phyloP scores from a whole-genome alignment of 2,888 invertebrate genomes.

The Phortica okadai region DNA sequence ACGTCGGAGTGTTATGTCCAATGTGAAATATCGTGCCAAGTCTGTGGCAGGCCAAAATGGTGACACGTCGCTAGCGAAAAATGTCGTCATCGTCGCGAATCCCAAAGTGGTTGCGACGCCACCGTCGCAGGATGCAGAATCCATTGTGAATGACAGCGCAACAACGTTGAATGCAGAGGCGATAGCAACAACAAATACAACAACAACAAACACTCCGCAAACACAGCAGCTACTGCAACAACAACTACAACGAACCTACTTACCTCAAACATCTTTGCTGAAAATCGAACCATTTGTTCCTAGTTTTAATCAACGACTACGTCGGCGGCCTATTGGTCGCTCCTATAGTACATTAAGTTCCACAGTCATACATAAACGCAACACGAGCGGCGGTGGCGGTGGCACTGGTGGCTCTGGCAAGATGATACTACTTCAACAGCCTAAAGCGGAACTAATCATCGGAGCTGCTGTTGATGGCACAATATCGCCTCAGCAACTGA shows the following conservation, averaged over 20 bases:
- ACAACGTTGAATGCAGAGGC: constrained; percentile 39
- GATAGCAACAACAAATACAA: constrained; percentile 40
- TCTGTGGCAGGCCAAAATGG: constrained; percentile 64
- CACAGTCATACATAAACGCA: constrained; percentile 66
- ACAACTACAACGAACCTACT: constrained; percentile 62
- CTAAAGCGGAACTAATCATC: constrained; percentile 13
- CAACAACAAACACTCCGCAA: constrained; percentile 37
- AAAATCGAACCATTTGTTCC: constrained; percentile 77
- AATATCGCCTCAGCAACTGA: constrained; percentile 45
- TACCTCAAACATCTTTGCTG: constrained; percentile 76
- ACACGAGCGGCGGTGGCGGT: constrained; percentile 24
- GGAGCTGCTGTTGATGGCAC: constrained; percentile 33
- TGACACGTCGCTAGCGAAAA: constrained; percentile 41
- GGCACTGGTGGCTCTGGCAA: not conserved
- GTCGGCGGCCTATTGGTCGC: constrained; percentile 73
- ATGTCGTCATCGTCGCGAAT: constrained; percentile 23
- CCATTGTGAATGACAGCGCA: constrained; percentile 38
- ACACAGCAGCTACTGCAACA: constrained; percentile 36
- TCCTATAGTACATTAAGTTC: constrained; percentile 76
- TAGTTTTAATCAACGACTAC: constrained; percentile 73
- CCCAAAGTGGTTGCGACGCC: constrained; percentile 41
- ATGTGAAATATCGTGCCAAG: constrained; percentile 72
- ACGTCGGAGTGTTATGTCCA: constrained; percentile 68
- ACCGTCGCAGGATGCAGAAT: constrained; percentile 32
- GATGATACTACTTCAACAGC: constrained; percentile 20